Base-by-base conservation (phyloP, 2,888 invertebrate genomes). In the Pocota personata region DNA sequence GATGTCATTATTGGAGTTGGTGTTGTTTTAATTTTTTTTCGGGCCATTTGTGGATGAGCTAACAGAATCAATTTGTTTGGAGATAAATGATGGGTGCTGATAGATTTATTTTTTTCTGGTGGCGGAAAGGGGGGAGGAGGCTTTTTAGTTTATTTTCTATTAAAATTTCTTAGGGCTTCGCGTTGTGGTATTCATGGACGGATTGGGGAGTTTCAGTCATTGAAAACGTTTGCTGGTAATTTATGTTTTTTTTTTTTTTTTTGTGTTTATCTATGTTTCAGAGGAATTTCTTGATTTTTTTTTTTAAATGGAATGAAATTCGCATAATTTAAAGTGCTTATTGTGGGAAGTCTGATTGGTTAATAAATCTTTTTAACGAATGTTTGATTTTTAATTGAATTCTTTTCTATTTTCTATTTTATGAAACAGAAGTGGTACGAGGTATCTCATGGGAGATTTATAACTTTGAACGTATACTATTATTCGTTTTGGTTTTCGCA, bases 71-170 rank as follows among this genome's bases (percentile, higher is more conserved):
- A 84, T 84, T 73, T 69, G 75, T 48, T 75, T 55, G 40, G 6
- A 69, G 60, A 73, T 73, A 67, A 46, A 46, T 50, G 40, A 67
- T 55, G 30, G 67, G 37, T 84, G 73, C 57, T 58, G 84, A 84
- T 67, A 32, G 79, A 75, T 75, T 75, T 69, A 79, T 84, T 75
- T 50, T 32, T 48, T 40, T 24, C 3, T 2, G 21, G 48, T 16
- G n/a, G n/a, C n/a, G n/a, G n/a, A n/a, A n/a, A n/a, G n/a, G n/a
- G n/a, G n/a, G n/a, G n/a, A 7, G 19, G 6, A 32, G 32, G 8
- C 32, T 32, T 32, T 32, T 32, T 14, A 43, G 19, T 19, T 19
- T 2, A 16, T 43, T 43, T 16, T 19, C 21, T 40, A 40, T 12
- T 12, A 14, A 40, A 40, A 5, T 1, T 21, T 12, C 19, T 19